Evolutionary conservation across 2,797 vertebrate species (phyloP).

Genomic region (Premnoplex brunnescens): DNA sequence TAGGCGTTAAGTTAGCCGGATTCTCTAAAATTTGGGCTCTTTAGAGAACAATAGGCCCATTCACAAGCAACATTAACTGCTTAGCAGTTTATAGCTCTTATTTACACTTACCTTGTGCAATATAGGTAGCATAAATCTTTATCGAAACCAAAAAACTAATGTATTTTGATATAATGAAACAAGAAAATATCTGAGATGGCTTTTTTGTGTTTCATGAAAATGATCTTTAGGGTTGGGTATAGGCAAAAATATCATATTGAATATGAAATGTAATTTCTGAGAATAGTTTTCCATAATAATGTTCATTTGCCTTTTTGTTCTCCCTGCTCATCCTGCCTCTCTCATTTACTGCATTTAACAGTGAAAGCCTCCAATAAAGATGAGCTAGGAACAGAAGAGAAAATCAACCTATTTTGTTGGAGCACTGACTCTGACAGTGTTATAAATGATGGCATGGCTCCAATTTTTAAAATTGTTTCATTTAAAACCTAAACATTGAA

Average conservation of each 20-base stretch:
- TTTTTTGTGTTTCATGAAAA: slow-evolving; percentile 39
- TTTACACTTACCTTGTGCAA: slow-evolving; percentile 68
- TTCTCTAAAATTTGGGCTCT: slow-evolving; percentile 47
- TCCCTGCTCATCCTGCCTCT: neutral
- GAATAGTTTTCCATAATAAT: neutral
- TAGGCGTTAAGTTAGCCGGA: slow-evolving; percentile 34
- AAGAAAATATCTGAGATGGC: slow-evolving; percentile 14
- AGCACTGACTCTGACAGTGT: neutral
- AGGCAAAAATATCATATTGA: slow-evolving; percentile 5
- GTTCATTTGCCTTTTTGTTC: slow-evolving; percentile 6
- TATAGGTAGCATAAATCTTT: slow-evolving; percentile 60
- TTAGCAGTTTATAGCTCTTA: slow-evolving; percentile 68
- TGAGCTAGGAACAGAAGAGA: slow-evolving; percentile 2
- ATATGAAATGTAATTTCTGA: slow-evolving; percentile 8
- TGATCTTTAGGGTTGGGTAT: neutral
- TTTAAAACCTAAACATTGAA: slow-evolving; percentile 67
- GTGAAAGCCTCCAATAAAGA: neutral
- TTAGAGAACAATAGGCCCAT: slow-evolving; percentile 66
- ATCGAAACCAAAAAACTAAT: slow-evolving; percentile 38
- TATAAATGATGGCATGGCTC: slow-evolving; percentile 43
- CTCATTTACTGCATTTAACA: neutral
- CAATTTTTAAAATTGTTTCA: slow-evolving; percentile 61
- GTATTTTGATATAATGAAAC: slow-evolving; percentile 20
- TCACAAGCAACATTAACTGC: slow-evolving; percentile 45
- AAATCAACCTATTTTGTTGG: neutral